Conservation (phyloP, 2,888 invertebrate genomes). For the Linyphia triangularis region DNA sequence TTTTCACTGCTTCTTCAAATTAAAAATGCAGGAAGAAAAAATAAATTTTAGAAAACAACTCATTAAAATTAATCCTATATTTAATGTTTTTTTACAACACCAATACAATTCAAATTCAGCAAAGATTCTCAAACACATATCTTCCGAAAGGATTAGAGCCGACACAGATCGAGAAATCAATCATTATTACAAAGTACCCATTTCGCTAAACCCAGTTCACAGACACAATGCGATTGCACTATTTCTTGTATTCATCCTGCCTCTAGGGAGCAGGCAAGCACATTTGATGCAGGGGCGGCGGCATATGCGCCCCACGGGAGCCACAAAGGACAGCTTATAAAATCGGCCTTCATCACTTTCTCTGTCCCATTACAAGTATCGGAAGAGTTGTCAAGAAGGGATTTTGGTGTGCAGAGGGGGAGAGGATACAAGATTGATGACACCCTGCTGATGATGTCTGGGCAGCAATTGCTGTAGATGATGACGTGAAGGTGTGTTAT, state of each 20-base stretch:
- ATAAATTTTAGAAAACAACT: too few species aligned
- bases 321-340: conserved; percentile 27
- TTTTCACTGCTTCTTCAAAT: too few species aligned
- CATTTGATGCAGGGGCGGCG: background rate
- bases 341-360: conserved; percentile 20
- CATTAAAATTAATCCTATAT: too few species aligned
- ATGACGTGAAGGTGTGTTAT: too few species aligned
- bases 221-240: background rate
- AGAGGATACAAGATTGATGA: background rate
- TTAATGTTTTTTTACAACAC: too few species aligned
- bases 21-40: too few species aligned
- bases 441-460: background rate
- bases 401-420: background rate
- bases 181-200: conserved; percentile 11
- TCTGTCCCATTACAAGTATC: background rate
- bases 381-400: background rate
- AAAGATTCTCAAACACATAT: background rate
- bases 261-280: conserved; percentile 18
- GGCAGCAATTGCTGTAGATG: background rate
- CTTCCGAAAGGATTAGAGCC: background rate
- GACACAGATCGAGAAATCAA: background rate
- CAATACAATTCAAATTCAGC: too few species aligned
- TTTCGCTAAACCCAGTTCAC: background rate
- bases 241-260: background rate
- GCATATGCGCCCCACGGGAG: conserved; percentile 5